A percentile compares a stretch with the other conserved stretches of the same genome.
Evolutionary conservation across 2,797 vertebrate genomes (phyloP).

Genomic region (Chaetodon trifasciatus): DNA sequence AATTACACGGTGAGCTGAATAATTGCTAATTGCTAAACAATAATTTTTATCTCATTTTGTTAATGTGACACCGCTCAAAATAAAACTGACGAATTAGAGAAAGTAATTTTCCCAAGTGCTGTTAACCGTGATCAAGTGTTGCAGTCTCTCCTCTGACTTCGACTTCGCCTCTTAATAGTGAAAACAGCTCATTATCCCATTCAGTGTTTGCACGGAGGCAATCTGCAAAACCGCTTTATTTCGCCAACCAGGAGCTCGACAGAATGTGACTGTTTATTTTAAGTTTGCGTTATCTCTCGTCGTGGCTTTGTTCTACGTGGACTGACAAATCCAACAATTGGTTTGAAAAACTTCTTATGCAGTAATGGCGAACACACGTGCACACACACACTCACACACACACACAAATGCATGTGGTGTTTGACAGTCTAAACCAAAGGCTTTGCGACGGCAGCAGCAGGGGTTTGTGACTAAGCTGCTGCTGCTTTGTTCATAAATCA

Average conservation of each 20-base stretch:
- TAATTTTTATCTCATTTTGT: constrained; percentile 1
- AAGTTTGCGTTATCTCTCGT: background rate
- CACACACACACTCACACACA: constrained; percentile 22
- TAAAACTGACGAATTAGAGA: constrained; percentile 23
- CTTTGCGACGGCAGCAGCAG: constrained; percentile 25
- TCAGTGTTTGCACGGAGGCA: background rate
- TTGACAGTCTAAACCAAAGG: constrained; percentile 30
- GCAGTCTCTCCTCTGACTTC: constrained; percentile 6
- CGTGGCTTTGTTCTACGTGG: background rate
- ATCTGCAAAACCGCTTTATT: background rate
- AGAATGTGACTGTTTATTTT: constrained; percentile 15
- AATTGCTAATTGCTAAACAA: background rate
- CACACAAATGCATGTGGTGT: constrained; percentile 9
- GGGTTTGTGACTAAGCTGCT: constrained; percentile 55
- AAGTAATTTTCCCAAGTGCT: background rate
- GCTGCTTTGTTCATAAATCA: constrained; percentile 70
- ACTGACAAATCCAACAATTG: constrained; percentile 2
- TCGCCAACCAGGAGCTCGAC: background rate
- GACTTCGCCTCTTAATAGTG: constrained; percentile 1
- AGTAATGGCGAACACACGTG: constrained; percentile 24
- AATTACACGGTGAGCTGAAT: background rate
- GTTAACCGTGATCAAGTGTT: constrained; percentile 29
- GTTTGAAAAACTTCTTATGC: constrained; percentile 13
- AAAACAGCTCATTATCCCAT: constrained; percentile 21
- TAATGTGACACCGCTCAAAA: constrained; percentile 34